phyloP scores from a whole-genome alignment of 2,888 invertebrate species.

The Exocentrus adspersus region DNA sequence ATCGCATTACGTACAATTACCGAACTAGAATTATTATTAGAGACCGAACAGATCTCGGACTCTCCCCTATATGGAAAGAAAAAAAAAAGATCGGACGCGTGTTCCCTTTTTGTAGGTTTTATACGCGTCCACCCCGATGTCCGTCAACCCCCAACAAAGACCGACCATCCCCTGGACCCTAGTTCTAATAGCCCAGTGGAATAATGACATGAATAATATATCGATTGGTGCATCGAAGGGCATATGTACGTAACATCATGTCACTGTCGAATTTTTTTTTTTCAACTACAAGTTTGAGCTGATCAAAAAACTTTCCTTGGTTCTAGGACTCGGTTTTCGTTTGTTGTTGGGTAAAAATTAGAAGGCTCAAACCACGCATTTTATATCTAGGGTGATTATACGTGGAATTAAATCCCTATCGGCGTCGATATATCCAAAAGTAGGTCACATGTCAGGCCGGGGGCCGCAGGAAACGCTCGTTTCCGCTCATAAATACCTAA shows the following conservation, averaged over 20 bases:
- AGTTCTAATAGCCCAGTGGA: constrained; percentile 35
- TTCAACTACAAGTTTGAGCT: too few relatives aligned
- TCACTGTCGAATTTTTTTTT: too few relatives aligned
- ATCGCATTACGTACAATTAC: constrained; percentile 44
- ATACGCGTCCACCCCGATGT: constrained; percentile 57
- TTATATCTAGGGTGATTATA: not conserved
- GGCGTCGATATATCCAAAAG: not conserved
- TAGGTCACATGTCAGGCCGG: not conserved
- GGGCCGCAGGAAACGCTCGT: constrained; percentile 7
- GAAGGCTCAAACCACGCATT: too few relatives aligned
- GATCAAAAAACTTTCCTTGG: too few relatives aligned
- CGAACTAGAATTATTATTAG: too few relatives aligned
- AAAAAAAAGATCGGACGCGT: constrained; percentile 54
- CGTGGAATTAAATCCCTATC: not conserved
- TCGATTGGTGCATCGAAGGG: constrained; percentile 32
- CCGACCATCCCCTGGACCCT: constrained; percentile 34
- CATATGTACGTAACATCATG: too few relatives aligned
- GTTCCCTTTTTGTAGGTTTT: constrained; percentile 63
- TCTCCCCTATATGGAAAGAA: too few relatives aligned
- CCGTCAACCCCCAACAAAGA: constrained; percentile 56
- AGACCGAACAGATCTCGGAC: constrained; percentile 37
- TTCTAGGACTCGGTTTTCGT: too few relatives aligned
- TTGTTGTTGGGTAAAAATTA: too few relatives aligned
- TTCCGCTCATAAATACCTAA: constrained; percentile 24
- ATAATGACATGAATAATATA: constrained; percentile 36